These are phyloP conservation scores for Stenotaenia linearis DNA, from an alignment of 2,888 invertebrate genomes.

Conservation along the genomic window DNA sequence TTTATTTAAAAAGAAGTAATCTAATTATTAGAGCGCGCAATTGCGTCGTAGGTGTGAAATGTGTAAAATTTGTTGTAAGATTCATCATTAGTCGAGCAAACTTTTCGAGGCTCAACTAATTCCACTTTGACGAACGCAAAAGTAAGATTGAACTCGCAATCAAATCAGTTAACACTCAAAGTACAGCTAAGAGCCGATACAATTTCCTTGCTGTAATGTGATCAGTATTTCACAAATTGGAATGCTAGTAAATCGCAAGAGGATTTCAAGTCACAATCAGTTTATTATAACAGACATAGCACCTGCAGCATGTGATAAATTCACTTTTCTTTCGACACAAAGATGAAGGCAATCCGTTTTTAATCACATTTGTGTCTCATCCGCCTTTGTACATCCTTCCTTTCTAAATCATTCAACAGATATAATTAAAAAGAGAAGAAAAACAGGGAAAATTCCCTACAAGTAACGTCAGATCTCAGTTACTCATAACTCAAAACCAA, in stretches of 20 bases:
- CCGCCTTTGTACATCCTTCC: not conserved
- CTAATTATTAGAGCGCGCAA: too few relatives aligned
- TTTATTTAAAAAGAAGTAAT: not conserved
- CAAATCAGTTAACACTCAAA: not conserved
- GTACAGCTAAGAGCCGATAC: not conserved
- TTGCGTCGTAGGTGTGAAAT: too few relatives aligned
- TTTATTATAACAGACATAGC: not conserved
- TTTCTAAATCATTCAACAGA: not conserved
- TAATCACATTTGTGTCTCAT: too few relatives aligned
- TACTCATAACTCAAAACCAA: too few relatives aligned
- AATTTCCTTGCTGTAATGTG: slow-evolving; percentile 8
- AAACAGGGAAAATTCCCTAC: not conserved
- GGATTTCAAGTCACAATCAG: not conserved
- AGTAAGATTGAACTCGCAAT: not conserved
- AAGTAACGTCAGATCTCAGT: too few relatives aligned
- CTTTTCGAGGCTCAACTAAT: not conserved
- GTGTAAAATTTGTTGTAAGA: too few relatives aligned
- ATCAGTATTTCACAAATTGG: not conserved
- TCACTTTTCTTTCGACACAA: not conserved
- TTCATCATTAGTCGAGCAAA: not conserved
- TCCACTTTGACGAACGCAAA: not conserved
- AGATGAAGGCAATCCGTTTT: too few relatives aligned
- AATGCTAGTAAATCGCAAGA: not conserved
- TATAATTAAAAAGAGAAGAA: not conserved
- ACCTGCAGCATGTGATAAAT: not conserved